Evolutionary conservation across 2,888 invertebrate genomes (phyloP).

Genomic region (Drosophila subquinaria): DNA sequence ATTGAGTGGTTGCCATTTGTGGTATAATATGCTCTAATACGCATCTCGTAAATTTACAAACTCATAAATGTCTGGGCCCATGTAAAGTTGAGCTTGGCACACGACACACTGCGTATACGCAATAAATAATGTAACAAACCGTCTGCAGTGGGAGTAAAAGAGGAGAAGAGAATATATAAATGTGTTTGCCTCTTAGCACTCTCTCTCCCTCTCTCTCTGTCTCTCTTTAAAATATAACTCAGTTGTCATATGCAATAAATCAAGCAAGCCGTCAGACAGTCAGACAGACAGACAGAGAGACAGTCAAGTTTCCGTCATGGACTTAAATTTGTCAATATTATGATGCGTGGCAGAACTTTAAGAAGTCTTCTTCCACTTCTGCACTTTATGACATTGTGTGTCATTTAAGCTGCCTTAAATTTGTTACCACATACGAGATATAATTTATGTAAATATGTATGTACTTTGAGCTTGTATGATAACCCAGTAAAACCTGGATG

Average conservation of each 20-base stretch:
- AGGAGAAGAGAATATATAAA: background rate
- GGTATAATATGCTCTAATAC: constrained; percentile 25
- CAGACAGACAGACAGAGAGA: background rate
- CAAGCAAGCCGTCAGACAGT: constrained; percentile 32
- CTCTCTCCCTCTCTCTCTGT: background rate
- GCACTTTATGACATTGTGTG: constrained; percentile 29
- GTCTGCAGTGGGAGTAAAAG: background rate
- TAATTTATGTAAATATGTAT: constrained; percentile 29
- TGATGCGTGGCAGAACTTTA: constrained; percentile 42
- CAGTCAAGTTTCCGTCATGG: background rate
- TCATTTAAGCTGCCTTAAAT: constrained; percentile 17
- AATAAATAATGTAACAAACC: constrained; percentile 57
- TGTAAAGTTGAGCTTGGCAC: constrained; percentile 32
- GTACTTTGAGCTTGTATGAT: background rate
- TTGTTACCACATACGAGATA: background rate
- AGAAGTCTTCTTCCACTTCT: constrained; percentile 19
- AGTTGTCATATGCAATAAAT: constrained; percentile 68
- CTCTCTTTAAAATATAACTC: constrained; percentile 33
- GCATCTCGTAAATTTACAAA: constrained; percentile 46
- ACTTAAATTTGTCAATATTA: constrained; percentile 57
- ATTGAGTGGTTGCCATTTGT: constrained; percentile 48
- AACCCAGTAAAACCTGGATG: no score
- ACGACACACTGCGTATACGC: constrained; percentile 62
- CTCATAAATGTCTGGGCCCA: constrained; percentile 48
- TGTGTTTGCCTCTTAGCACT: background rate